phyloP scores from a whole-genome alignment of 1,140 invertebrate genomes.

The Lanistes nyassanus region DNA sequence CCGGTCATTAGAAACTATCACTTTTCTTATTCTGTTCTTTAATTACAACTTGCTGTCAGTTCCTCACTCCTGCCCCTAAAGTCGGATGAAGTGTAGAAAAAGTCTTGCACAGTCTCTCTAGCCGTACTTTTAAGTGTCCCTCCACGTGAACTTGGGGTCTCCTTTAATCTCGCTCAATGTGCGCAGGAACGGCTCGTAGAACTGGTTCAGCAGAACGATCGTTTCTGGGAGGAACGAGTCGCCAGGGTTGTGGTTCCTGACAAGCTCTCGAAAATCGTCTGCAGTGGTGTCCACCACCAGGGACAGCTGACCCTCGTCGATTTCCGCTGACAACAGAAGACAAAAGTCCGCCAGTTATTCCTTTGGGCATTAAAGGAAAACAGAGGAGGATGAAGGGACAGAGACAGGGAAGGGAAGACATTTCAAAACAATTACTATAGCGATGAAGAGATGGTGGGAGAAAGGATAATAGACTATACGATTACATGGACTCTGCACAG shows the following conservation, averaged over 20 bases:
- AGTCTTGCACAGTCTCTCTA: too few species aligned
- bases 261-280: conserved; percentile 18
- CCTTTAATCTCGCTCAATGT: conserved; percentile 8
- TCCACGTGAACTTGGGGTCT: conserved; percentile 14
- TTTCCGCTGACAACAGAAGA: conserved; percentile 15
- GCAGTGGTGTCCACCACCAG: conserved; percentile 12
- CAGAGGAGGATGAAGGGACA: background rate
- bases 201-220: conserved; percentile 13
- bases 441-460: background rate
- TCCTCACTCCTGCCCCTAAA: too few species aligned
- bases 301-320: conserved; percentile 12
- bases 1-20: too few species aligned
- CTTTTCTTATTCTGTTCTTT: too few species aligned
- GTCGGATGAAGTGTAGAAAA: too few species aligned
- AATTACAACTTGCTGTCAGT: too few species aligned
- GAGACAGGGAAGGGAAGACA: too few species aligned
- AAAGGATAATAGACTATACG: background rate
- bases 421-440: background rate
- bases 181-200: conserved; percentile 10
- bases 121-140: background rate
- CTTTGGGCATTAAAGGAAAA: background rate
- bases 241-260: conserved; percentile 9
- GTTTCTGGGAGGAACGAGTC: conserved; percentile 10
- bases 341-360: background rate
- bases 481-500: background rate